A percentile compares a stretch with the other conserved stretches of the same genome.
These are phyloP conservation scores for Oopsacas minuta DNA, from an alignment of 37 sponge, comb jelly and placozoan genomes.

Conservation along the genomic window DNA sequence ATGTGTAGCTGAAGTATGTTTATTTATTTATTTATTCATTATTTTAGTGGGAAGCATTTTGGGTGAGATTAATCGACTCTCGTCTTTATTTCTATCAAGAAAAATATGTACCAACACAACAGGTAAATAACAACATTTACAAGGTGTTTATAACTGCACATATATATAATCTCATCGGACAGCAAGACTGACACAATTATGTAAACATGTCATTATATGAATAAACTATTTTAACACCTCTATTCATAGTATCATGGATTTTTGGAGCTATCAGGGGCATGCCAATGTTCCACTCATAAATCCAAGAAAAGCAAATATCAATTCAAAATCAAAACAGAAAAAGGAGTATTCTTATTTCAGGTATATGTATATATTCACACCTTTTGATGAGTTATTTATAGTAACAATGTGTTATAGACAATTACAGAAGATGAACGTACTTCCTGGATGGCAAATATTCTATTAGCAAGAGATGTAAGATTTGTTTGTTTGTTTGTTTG, in stretches of 20 bases:
- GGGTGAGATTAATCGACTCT: not conserved
- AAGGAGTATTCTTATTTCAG: not conserved
- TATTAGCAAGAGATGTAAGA: not conserved
- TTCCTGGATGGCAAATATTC: slow-evolving; percentile 1
- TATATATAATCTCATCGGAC: not conserved
- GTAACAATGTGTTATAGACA: not conserved
- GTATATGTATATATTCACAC: not conserved
- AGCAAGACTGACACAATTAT: too few relatives aligned
- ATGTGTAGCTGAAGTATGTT: too few relatives aligned
- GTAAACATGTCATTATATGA: too few relatives aligned
- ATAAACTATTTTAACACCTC: too few relatives aligned
- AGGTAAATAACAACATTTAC: not conserved
- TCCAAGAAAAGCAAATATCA: not conserved
- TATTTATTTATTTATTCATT: not conserved
- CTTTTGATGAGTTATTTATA: too few relatives aligned
- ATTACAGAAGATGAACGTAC: not conserved
- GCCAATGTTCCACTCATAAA: not conserved
- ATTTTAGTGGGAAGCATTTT: slow-evolving; percentile 18
- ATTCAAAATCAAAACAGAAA: slow-evolving; percentile 6
- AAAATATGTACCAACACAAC: not conserved
- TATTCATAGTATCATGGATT: not conserved
- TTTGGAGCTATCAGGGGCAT: not conserved
- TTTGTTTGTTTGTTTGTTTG: too few relatives aligned
- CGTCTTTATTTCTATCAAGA: not conserved
- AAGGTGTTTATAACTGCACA: not conserved